phyloP scores from a whole-genome alignment of 2,888 invertebrate species.

The Orthosia incerta region DNA sequence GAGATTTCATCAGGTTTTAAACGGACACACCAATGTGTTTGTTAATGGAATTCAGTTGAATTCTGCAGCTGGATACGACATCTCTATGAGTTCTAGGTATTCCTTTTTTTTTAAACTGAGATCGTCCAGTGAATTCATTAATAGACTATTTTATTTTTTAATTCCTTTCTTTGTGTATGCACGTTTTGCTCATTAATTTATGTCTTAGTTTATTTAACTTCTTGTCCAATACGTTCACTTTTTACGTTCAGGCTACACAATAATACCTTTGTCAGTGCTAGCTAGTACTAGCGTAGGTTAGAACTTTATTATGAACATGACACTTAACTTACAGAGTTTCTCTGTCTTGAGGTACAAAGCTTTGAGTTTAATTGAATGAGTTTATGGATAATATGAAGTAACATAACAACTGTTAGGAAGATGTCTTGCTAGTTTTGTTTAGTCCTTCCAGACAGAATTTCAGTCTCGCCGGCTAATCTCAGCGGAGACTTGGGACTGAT shows the following conservation, averaged over 20 bases:
- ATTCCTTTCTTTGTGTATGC: no score
- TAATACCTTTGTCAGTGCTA: constrained; percentile 22
- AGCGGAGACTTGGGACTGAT: no score
- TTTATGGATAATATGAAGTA: constrained; percentile 16
- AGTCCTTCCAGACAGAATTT: no score
- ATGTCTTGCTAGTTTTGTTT: no score
- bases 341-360: background rate
- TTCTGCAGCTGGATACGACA: background rate
- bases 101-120: background rate
- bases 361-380: constrained; percentile 21
- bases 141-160: no score
- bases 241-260: constrained; percentile 27
- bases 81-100: background rate
- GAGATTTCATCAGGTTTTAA: background rate
- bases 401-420: no score
- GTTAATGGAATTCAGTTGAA: background rate
- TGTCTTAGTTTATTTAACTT: background rate
- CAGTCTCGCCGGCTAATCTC: no score
- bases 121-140: background rate
- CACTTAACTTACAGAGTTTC: constrained; percentile 23
- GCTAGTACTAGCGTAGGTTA: no score
- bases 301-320: constrained; percentile 37
- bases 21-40: no score
- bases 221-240: constrained; percentile 11
- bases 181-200: background rate